Conservation (phyloP, 2,797 vertebrate species). For the Rhincodon typus region DNA sequence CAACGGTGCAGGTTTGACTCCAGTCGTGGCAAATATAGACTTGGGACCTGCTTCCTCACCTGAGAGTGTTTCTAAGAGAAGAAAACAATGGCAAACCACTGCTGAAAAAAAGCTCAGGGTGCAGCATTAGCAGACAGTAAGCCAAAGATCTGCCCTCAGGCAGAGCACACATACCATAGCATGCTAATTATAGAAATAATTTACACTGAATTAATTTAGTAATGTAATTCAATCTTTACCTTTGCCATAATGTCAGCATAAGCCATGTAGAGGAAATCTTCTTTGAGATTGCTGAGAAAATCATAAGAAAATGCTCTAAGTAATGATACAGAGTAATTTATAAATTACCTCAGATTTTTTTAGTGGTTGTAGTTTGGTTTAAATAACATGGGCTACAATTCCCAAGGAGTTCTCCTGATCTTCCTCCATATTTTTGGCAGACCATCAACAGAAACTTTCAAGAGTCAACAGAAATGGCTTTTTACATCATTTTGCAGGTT, state of each 20-base stretch:
- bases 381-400: neutral
- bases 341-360: neutral
- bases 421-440: neutral
- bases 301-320: conserved; percentile 42
- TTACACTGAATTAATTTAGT: neutral
- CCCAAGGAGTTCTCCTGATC: neutral
- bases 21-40: no score
- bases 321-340: neutral
- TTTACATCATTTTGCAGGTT: neutral
- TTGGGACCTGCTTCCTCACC: no score
- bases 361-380: neutral
- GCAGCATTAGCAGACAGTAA: no score
- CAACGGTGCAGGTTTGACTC: no score
- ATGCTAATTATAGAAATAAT: neutral
- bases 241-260: conserved; percentile 97
- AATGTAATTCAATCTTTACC: conserved; percentile 54
- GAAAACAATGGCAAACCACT: no score
- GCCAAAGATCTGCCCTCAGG: no score
- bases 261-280: conserved; percentile 91
- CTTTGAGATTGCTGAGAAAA: conserved; percentile 78
- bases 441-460: neutral
- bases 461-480: neutral
- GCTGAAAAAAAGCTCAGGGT: no score
- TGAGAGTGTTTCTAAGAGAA: no score
- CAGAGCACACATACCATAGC: no score